Evolutionary conservation across 2,888 invertebrate genomes (phyloP).

Genomic region (Uropetala carovei): DNA sequence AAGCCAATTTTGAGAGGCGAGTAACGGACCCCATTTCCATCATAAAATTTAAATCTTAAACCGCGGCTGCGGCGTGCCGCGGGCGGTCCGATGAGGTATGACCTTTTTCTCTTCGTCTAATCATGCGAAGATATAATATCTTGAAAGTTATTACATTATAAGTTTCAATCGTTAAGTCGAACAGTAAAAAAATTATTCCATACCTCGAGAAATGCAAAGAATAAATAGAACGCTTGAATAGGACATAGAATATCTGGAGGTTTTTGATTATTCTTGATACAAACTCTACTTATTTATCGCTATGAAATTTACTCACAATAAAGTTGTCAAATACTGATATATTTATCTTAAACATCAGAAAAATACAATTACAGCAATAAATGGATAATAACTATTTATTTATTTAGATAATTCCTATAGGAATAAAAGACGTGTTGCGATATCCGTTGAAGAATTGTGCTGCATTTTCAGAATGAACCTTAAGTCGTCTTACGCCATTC

Average conservation of each 20-base stretch:
- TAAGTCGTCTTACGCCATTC: background rate
- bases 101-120: background rate
- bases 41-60: background rate
- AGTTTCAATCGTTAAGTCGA: too few species aligned
- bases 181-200: too few species aligned
- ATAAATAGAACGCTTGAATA: too few species aligned
- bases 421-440: background rate
- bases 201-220: too few species aligned
- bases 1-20: background rate
- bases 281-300: background rate
- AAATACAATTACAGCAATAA: background rate
- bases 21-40: background rate
- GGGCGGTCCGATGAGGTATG: background rate
- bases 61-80: background rate
- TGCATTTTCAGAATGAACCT: background rate
- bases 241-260: too few species aligned
- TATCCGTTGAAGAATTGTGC: background rate
- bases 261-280: too few species aligned
- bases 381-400: too few species aligned
- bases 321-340: background rate
- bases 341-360: background rate
- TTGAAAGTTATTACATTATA: background rate
- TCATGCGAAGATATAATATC: background rate
- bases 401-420: too few species aligned
- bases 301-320: too few species aligned